Base-by-base conservation (phyloP, 2,888 invertebrate species). In the Drosophila putrida region DNA sequence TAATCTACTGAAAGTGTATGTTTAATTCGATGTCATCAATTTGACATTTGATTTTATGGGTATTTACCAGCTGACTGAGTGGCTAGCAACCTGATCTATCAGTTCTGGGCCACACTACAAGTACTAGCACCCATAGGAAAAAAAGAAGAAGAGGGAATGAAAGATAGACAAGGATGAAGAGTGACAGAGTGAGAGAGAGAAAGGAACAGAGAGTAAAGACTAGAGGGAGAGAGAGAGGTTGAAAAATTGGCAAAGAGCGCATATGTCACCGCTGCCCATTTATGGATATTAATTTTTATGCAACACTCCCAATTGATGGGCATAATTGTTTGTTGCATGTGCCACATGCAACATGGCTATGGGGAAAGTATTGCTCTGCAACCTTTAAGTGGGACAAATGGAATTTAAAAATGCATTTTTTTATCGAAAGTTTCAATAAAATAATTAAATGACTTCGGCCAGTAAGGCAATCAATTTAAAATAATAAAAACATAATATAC, bases 271-370 rank as follows among this genome's bases (percentile, higher is more conserved):
- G 66, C 50, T 71, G 76, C 59, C 61, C 68, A 85, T 82, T 86
- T 85, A 82, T 82, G 82, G 75, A 59, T 85, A 88, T 88, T 82
- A 75, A 82, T 68, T 85, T 75, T 85, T 62, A 75, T 88, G 86
- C 86, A 84, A 78, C 80, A 66, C 66, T 70, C 60, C 64, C 77
- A 82, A 88, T 86, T 82, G 81, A 88, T 77, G 68, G 69, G 66
- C 74, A 73, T 69, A 74, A 88, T 83, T 86, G 84, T 60, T 71
- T 70, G 59, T 65, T 27, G 63, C 55, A 43, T 66, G 50, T 62
- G 76, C 28, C 50, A 33, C 39, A 77, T 67, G 64, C 39, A 63
- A 46, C 47, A 58, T 31, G 39, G 11, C 4, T 11, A 11, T 47
- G 47, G 3, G 25, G 20, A n/a, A 6, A 4, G 5, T 5, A 5